phyloP scores from a whole-genome alignment of 2,797 vertebrate genomes.

The Acrossocheilus wenchowensis region DNA sequence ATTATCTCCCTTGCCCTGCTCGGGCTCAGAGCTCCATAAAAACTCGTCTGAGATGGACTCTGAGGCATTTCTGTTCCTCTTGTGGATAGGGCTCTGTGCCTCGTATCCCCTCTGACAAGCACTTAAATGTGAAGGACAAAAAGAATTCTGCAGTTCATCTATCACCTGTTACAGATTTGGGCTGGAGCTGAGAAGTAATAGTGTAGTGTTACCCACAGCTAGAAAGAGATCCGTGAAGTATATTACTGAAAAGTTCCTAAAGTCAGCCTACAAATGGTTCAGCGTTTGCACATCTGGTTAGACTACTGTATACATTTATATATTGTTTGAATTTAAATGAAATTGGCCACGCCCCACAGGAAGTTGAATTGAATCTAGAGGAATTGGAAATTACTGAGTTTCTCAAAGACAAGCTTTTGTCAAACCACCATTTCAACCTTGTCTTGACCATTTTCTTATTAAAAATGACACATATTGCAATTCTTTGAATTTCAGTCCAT shows the following conservation, averaged over 20 bases:
- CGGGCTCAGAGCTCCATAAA: conserved; percentile 57
- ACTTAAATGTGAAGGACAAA: conserved; percentile 62
- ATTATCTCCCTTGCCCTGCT: conserved; percentile 61
- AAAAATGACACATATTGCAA: neutral
- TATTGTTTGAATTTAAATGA: neutral
- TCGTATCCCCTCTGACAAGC: conserved; percentile 53
- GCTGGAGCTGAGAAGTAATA: conserved; percentile 51
- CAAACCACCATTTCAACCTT: neutral
- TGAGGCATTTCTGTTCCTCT: conserved; percentile 51
- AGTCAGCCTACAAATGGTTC: conserved; percentile 1
- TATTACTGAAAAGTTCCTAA: conserved; percentile 37
- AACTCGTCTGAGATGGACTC: conserved; percentile 53
- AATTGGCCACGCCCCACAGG: neutral
- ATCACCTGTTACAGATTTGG: conserved; percentile 60
- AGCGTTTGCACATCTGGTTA: conserved; percentile 41
- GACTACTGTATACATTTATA: neutral
- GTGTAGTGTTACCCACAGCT: conserved; percentile 51
- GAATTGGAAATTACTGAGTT: too few species aligned
- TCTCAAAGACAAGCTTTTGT: neutral
- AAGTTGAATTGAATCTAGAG: neutral
- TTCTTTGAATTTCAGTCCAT: neutral
- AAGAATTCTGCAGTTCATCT: conserved; percentile 57
- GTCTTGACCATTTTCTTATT: neutral
- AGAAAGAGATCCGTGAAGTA: conserved; percentile 39
- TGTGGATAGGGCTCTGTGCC: conserved; percentile 47